Percentiles rank a stretch among this genome's conserved stretches.
phyloP scores from a whole-genome alignment of 2,113 vertebrate species.

The Electrona antarctica region DNA sequence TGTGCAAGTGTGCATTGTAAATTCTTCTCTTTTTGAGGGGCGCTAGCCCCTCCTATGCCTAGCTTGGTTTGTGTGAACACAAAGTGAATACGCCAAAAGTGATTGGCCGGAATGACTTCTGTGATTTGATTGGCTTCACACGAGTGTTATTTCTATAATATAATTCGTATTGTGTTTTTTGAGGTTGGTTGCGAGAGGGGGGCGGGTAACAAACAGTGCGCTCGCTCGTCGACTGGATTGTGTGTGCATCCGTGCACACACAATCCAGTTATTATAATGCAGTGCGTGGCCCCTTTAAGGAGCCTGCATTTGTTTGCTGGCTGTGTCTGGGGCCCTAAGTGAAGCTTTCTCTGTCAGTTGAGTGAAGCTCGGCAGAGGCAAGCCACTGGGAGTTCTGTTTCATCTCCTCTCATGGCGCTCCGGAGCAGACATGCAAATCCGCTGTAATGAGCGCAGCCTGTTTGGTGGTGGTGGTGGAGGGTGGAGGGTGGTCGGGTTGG shows the following conservation, averaged over 20 bases:
- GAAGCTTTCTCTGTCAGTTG: conserved; percentile 71
- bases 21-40: conserved; percentile 31
- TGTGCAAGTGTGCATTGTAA: conserved; percentile 19
- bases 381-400: conserved; percentile 78
- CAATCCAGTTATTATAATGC: not conserved
- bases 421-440: conserved; percentile 81
- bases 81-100: too few relatives aligned
- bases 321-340: conserved; percentile 70
- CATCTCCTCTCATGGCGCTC: conserved; percentile 72
- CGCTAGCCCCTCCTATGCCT: not conserved
- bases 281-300: conserved; percentile 54
- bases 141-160: too few relatives aligned
- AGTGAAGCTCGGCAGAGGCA: conserved; percentile 74
- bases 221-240: not conserved
- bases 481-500: not conserved
- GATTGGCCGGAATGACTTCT: too few relatives aligned
- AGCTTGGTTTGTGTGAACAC: too few relatives aligned
- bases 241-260: not conserved
- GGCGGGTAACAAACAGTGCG: too few relatives aligned
- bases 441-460: conserved; percentile 73
- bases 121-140: too few relatives aligned
- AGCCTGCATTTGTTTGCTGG: conserved; percentile 63
- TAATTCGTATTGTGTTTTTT: conserved; percentile 4
- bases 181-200: conserved; percentile 26
- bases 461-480: conserved; percentile 40